phyloP scores from a whole-genome alignment of 1,140 invertebrate species.

The Trichoplusia ni region DNA sequence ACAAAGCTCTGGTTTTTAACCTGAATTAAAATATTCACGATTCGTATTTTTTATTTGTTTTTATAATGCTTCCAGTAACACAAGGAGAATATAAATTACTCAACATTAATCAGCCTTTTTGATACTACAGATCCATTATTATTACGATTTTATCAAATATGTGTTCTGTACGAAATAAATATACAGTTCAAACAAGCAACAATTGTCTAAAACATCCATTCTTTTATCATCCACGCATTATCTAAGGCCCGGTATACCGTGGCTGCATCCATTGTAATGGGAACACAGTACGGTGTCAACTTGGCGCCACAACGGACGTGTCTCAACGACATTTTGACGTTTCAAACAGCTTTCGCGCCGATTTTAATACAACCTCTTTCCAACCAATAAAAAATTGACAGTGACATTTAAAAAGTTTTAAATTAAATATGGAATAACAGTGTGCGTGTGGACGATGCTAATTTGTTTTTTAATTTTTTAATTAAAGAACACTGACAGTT shows the following conservation, averaged over 20 bases:
- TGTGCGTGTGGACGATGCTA: not conserved
- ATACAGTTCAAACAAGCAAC: not conserved
- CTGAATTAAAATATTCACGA: too few species aligned
- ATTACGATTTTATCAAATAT: too few species aligned
- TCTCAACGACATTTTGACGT: constrained; percentile 27
- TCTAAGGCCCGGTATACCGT: constrained; percentile 1
- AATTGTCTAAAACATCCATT: not conserved
- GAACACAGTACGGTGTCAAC: constrained; percentile 42
- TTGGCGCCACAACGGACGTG: constrained; percentile 39
- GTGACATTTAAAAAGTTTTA: constrained; percentile 2
- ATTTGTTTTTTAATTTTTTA: too few species aligned
- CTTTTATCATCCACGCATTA: not conserved
- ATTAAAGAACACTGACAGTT: too few species aligned
- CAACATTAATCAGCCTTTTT: not conserved
- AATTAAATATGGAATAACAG: constrained; percentile 4
- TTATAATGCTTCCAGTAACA: too few species aligned
- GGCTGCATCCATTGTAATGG: constrained; percentile 11
- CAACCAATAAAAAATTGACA: not conserved
- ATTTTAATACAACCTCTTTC: constrained; percentile 12
- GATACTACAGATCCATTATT: too few species aligned
- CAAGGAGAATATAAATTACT: too few species aligned
- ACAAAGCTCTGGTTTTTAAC: too few species aligned
- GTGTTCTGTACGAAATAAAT: too few species aligned
- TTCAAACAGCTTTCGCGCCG: constrained; percentile 31
- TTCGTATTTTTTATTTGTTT: too few species aligned